These are phyloP conservation scores for Hydrozoanthus tunicans DNA, from an alignment of 64 coral and sea anemone species.

Conservation along the genomic window DNA sequence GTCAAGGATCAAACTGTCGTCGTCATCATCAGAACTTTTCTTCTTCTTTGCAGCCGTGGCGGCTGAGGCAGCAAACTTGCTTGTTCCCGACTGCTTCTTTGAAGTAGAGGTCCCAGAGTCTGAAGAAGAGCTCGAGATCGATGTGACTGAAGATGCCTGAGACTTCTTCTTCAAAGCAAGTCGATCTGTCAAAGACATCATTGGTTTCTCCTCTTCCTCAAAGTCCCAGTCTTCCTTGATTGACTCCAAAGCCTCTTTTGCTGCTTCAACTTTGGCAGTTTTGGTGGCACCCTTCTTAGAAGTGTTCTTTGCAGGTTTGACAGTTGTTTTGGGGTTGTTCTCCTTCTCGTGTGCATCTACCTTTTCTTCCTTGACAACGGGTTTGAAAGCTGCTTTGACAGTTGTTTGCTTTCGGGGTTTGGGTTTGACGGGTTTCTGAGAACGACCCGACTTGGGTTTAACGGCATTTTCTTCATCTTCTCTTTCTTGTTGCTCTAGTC, in stretches of 20 bases:
- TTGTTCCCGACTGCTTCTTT: neutral
- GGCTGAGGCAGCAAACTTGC: neutral
- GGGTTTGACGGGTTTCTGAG: constrained; percentile 33
- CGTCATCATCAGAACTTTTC: constrained; percentile 1
- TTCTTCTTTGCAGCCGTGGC: neutral
- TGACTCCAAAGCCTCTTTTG: constrained; percentile 24
- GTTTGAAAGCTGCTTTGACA: constrained; percentile 38
- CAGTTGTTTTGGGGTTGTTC: neutral
- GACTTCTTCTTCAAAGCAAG: constrained; percentile 47
- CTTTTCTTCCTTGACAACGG: neutral
- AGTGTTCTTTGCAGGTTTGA: neutral
- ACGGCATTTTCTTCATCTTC: constrained; percentile 36
- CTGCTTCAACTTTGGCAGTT: neutral
- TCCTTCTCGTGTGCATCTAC: neutral
- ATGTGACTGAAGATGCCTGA: neutral
- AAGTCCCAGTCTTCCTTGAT: constrained; percentile 20
- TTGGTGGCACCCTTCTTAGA: constrained; percentile 4
- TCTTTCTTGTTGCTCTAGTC: constrained; percentile 39
- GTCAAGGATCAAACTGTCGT: neutral
- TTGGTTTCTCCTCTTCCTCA: constrained; percentile 33
- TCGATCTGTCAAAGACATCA: constrained; percentile 38
- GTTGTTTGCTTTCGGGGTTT: constrained; percentile 51
- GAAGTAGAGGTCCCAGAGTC: neutral
- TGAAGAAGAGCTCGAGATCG: constrained; percentile 21
- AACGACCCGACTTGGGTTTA: constrained; percentile 22